phyloP scores from a whole-genome alignment of 2,888 invertebrate genomes.

The Protophormia terraenovae region DNA sequence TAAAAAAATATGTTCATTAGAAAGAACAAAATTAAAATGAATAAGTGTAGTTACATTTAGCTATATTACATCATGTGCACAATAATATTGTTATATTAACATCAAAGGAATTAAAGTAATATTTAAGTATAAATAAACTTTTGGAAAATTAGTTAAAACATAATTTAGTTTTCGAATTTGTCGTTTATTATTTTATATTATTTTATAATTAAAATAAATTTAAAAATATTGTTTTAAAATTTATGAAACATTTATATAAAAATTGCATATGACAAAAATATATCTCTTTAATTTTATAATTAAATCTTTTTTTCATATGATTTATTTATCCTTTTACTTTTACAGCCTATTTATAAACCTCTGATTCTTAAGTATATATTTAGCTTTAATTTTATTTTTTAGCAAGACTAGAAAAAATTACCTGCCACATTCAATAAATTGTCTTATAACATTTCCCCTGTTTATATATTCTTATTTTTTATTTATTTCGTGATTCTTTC shows the following conservation, averaged over 20 bases:
- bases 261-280: not conserved
- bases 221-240: not conserved
- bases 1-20: not conserved
- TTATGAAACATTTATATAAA: not conserved
- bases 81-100: not conserved
- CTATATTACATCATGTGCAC: not conserved
- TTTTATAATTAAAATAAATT: too few relatives aligned
- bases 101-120: not conserved
- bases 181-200: too few relatives aligned
- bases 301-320: not conserved
- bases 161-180: too few relatives aligned
- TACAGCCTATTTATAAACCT: not conserved
- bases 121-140: not conserved
- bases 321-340: conserved; percentile 13
- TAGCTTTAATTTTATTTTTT: conserved; percentile 13
- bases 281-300: not conserved
- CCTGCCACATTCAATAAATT: conserved; percentile 66
- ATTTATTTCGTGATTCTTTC: not conserved
- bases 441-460: conserved; percentile 54
- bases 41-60: not conserved
- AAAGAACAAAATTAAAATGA: not conserved
- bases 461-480: not conserved
- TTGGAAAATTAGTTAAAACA: too few relatives aligned
- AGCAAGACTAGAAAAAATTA: conserved; percentile 42
- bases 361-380: not conserved